Conservation (phyloP, 1,140 invertebrate species). For the Monochamus saltuarius region DNA sequence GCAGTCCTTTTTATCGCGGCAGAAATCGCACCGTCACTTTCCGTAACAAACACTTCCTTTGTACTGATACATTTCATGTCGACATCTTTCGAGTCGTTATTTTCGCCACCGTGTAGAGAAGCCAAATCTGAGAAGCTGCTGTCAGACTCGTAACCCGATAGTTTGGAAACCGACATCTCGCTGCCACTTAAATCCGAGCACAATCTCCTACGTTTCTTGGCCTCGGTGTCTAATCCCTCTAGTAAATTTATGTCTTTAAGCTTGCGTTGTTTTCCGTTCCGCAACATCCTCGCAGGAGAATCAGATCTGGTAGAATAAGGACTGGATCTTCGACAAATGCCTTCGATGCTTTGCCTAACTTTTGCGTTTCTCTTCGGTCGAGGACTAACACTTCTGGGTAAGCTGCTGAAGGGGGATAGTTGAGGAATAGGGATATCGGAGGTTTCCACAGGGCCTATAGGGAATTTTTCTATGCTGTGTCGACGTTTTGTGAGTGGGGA, state of each 20-base stretch:
- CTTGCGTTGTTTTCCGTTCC: constrained; percentile 65
- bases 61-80: constrained; percentile 14
- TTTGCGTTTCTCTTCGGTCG: constrained; percentile 34
- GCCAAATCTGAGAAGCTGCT: constrained; percentile 59
- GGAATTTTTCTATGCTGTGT: constrained; percentile 50
- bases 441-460: constrained; percentile 28
- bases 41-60: constrained; percentile 3
- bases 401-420: constrained; percentile 32
- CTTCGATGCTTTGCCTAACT: constrained; percentile 30
- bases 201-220: constrained; percentile 57
- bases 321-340: constrained; percentile 54
- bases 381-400: constrained; percentile 41
- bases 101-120: constrained; percentile 52
- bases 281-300: constrained; percentile 56
- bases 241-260: constrained; percentile 55
- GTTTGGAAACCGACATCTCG: constrained; percentile 56
- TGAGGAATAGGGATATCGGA: constrained; percentile 24
- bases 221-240: constrained; percentile 56
- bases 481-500: constrained; percentile 36
- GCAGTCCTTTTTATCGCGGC: background rate
- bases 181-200: constrained; percentile 60
- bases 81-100: constrained; percentile 49
- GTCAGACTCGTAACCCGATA: constrained; percentile 62
- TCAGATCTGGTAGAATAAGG: constrained; percentile 60
- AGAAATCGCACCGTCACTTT: background rate